These are phyloP conservation scores for Argentina silus DNA, from an alignment of 2,797 vertebrate genomes.

Conservation along the genomic window DNA sequence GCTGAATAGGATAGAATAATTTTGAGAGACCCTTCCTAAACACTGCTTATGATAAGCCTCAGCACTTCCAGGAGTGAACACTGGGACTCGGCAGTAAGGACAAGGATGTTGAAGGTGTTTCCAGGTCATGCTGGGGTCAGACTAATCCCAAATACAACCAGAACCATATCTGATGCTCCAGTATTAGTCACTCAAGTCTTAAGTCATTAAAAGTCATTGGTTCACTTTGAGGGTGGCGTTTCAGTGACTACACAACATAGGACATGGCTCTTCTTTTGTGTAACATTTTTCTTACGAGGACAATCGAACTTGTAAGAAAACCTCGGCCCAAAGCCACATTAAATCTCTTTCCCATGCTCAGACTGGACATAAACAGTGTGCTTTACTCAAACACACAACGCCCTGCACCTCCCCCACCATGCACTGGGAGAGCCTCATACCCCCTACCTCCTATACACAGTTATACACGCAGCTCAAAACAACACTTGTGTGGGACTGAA, in stretches of 20 bases:
- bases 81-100: neutral
- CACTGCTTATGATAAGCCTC: neutral
- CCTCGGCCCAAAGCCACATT: slow-evolving; percentile 2
- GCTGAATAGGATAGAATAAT: neutral
- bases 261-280: too few species aligned
- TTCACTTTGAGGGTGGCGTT: too few species aligned
- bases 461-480: slow-evolving; percentile 21
- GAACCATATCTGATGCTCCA: neutral
- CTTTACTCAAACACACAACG: slow-evolving; percentile 19
- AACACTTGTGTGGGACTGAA: slow-evolving; percentile 40
- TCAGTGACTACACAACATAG: too few species aligned
- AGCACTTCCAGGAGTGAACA: neutral
- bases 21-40: neutral
- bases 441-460: slow-evolving; percentile 14
- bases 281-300: too few species aligned
- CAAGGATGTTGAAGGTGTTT: neutral
- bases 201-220: too few species aligned
- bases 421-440: neutral
- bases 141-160: neutral
- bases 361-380: neutral
- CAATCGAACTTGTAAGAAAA: slow-evolving; percentile 1
- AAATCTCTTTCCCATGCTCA: neutral
- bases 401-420: slow-evolving; percentile 3
- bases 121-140: neutral
- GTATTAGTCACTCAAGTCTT: neutral